These are phyloP conservation scores for Drosophila mulleri DNA, from an alignment of 2,888 invertebrate genomes.

Conservation along the genomic window DNA sequence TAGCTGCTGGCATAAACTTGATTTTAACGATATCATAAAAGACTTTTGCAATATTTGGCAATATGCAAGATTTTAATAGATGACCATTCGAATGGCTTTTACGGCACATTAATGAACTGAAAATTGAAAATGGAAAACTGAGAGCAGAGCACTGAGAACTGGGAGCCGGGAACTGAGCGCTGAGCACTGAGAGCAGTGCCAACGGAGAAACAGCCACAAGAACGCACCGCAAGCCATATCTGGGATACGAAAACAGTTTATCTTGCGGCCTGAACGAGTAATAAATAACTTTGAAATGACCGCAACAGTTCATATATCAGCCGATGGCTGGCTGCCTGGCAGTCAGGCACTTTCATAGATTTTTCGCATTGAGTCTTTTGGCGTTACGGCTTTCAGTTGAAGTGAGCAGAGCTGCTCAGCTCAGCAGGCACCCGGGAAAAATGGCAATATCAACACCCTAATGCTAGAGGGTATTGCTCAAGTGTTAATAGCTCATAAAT, in stretches of 20 bases:
- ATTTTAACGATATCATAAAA: constrained; percentile 29
- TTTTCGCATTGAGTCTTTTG: constrained; percentile 24
- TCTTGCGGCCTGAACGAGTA: constrained; percentile 47
- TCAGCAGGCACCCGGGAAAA: constrained; percentile 3
- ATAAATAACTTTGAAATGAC: constrained; percentile 68
- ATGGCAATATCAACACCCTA: constrained; percentile 34
- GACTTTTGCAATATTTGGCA: constrained; percentile 22
- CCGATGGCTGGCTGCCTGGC: neutral
- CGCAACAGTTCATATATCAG: constrained; percentile 68
- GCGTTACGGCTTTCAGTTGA: constrained; percentile 23
- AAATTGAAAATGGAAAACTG: constrained; percentile 13
- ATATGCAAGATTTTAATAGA: constrained; percentile 38
- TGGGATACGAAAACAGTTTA: constrained; percentile 44
- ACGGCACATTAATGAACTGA: constrained; percentile 52
- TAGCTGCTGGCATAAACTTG: neutral
- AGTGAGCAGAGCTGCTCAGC: constrained; percentile 2
- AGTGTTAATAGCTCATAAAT: constrained; percentile 82
- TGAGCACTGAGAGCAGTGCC: neutral
- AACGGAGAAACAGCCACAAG: constrained; percentile 34
- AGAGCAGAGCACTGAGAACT: neutral
- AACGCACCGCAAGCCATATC: constrained; percentile 44
- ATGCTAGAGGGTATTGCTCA: constrained; percentile 58
- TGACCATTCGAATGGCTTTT: constrained; percentile 26
- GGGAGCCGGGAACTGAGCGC: neutral
- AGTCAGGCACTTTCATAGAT: constrained; percentile 52